Evolutionary conservation across 2,113 vertebrate genomes (phyloP).

Genomic region (Pelusios castaneus): DNA sequence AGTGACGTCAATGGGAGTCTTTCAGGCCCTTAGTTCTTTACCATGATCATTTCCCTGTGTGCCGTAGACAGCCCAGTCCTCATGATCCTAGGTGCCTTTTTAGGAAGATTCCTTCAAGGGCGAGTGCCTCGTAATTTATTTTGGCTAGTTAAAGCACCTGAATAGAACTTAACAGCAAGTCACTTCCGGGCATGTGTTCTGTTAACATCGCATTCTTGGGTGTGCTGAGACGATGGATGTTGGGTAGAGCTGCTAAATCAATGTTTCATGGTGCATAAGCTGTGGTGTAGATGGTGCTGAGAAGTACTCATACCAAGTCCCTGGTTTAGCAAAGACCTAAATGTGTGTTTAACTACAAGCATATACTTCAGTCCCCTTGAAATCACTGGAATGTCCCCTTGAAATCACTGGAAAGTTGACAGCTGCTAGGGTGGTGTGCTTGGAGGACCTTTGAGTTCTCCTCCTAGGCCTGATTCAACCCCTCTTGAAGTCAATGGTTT

Average conservation of each 20-base stretch:
- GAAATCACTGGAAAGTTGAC: not conserved
- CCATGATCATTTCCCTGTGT: not conserved
- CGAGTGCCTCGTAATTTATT: not conserved
- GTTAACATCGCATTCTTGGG: not conserved
- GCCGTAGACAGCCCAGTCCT: not conserved
- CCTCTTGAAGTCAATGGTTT: not conserved
- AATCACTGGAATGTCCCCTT: not conserved
- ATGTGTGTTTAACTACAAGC: not conserved
- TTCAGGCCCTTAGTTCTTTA: not conserved
- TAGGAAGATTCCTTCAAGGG: not conserved
- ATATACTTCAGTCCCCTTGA: not conserved
- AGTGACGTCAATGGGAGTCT: not conserved
- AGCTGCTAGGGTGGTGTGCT: not conserved
- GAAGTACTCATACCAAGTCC: not conserved
- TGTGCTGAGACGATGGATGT: not conserved
- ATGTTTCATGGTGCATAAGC: not conserved
- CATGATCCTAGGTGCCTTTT: not conserved
- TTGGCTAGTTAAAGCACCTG: not conserved
- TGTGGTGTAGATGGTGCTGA: not conserved
- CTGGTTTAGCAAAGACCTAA: not conserved
- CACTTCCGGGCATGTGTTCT: not conserved
- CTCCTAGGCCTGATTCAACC: not conserved
- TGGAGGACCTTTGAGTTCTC: not conserved
- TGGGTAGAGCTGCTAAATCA: not conserved
- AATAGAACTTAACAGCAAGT: not conserved